Base-by-base conservation (phyloP, 2,797 vertebrate species). In the Mus caroli region DNA sequence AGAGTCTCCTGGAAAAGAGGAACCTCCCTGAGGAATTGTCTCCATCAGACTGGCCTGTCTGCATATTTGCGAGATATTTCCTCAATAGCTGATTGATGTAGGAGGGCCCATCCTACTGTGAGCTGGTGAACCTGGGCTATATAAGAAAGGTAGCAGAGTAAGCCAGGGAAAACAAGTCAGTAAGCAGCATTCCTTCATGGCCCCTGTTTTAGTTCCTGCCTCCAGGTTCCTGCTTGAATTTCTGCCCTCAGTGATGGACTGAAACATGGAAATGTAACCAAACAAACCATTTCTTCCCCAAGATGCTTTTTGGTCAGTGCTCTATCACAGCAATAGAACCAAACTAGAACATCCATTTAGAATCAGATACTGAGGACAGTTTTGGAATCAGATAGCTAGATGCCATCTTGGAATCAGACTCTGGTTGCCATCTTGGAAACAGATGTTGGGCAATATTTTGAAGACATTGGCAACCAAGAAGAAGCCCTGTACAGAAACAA, bases 401-500 rank as follows among this genome's bases (percentile, higher is more conserved):
- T 6, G 24, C 64, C 31, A 54, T 71, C 46, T 71, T 37, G 26
- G 26, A 62, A 46, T 28, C 82, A 67, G 10, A 46, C 10, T 64
- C 17, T 34, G 40, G 82, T 12, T 24, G 56, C 82, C 43, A 84
- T 34, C 60, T 84, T 64, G 15, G 86, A 58, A 75, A 28, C n/a
- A 43, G 52, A 88, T 43, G n/a, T 28, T 26, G 1, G 37, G 28
- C 37, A 43, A 14, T 58, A 60, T 60, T 26, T 75, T 43, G 19
- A 11, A 76, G 71, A 76, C 11, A 22, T 1, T 76, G 54, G 6
- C 69, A 34, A 76, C 15, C 69, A 78, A 95, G 85, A 78, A 95
- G 85, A 95, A 96, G 94, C 28, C 95, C 94, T 96, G 92, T 96
- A 92, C 87, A 80, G 62, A 34, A 96, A 93, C 67, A 96, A 96